Evolutionary conservation across 2,113 vertebrate genomes (phyloP).

Genomic region (Scophthalmus maximus): DNA sequence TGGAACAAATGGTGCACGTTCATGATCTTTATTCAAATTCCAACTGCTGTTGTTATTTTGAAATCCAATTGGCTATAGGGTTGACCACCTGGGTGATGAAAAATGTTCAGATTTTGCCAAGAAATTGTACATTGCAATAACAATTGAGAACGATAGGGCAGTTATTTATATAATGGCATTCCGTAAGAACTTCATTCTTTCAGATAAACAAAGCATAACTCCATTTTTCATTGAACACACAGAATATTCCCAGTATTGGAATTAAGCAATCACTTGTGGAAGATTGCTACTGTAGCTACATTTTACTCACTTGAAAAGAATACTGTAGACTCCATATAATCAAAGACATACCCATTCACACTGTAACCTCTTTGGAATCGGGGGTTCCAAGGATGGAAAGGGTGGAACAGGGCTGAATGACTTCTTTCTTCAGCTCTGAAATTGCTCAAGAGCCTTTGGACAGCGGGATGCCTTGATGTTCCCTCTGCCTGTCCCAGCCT

Average conservation of each 20-base stretch:
- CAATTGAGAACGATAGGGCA: neutral
- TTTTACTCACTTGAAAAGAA: slow-evolving; percentile 33
- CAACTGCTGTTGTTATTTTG: slow-evolving; percentile 22
- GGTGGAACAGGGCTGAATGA: slow-evolving; percentile 35
- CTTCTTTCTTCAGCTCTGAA: slow-evolving; percentile 44
- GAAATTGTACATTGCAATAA: neutral
- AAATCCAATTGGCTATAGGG: slow-evolving; percentile 20
- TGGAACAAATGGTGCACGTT: slow-evolving; percentile 39
- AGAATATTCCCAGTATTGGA: slow-evolving; percentile 48
- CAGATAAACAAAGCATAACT: slow-evolving; percentile 51
- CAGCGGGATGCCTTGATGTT: slow-evolving; percentile 51
- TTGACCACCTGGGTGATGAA: slow-evolving; percentile 16
- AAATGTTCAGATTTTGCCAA: slow-evolving; percentile 2
- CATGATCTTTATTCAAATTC: slow-evolving; percentile 32
- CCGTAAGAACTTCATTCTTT: slow-evolving; percentile 5
- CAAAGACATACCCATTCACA: slow-evolving; percentile 2
- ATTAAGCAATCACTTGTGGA: slow-evolving; percentile 43
- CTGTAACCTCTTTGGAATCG: neutral
- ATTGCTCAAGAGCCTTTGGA: slow-evolving; percentile 59
- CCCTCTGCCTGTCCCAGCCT: slow-evolving; percentile 26
- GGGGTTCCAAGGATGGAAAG: slow-evolving; percentile 3
- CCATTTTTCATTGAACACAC: slow-evolving; percentile 30
- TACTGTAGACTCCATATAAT: neutral
- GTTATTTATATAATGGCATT: slow-evolving; percentile 18
- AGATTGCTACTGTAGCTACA: slow-evolving; percentile 29